Conservation (phyloP, 2,113 vertebrate species). For the Perognathus longimembris region DNA sequence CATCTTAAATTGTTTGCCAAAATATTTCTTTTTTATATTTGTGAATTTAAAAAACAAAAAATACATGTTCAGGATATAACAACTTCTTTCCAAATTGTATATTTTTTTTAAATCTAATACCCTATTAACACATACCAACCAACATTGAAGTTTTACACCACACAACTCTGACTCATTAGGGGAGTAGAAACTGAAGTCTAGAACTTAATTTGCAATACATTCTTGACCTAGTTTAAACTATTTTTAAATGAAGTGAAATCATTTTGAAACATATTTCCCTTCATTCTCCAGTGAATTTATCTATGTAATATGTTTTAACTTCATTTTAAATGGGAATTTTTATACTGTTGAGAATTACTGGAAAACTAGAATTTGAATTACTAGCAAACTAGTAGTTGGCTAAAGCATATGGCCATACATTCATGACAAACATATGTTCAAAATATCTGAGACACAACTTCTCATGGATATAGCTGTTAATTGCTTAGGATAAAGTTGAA, state of each 20-base stretch:
- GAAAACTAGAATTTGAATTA: not conserved
- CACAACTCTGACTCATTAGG: not conserved
- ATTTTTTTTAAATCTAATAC: not conserved
- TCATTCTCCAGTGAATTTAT: not conserved
- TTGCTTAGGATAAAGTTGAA: not conserved
- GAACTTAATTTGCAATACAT: not conserved
- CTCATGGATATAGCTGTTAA: not conserved
- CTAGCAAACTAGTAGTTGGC: no score
- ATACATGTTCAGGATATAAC: not conserved
- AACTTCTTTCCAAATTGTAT: not conserved
- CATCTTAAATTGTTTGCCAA: not conserved
- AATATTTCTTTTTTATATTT: not conserved
- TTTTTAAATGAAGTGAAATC: slow-evolving; percentile 14
- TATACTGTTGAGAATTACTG: not conserved
- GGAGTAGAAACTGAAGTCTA: not conserved
- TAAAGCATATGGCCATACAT: not conserved
- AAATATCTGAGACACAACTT: not conserved
- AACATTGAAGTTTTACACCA: not conserved
- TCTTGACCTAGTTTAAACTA: not conserved
- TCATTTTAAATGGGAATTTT: not conserved
- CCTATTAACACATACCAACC: not conserved
- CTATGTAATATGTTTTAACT: not conserved
- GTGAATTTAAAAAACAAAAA: not conserved
- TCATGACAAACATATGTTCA: not conserved
- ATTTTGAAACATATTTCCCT: not conserved